Conservation (phyloP, 2,888 invertebrate species). For the Drosophila testacea region DNA sequence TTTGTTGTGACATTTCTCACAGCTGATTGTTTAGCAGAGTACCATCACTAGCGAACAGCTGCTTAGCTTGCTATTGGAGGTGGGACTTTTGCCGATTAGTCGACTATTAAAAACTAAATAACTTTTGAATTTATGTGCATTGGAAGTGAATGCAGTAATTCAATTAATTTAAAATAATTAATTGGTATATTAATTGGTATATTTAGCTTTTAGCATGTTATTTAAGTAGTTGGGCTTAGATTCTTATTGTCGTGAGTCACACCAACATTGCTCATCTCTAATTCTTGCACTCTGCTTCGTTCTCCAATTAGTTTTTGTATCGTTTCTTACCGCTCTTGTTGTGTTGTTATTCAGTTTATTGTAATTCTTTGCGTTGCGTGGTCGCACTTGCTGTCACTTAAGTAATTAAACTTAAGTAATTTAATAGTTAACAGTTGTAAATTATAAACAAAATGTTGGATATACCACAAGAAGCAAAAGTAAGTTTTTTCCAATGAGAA, state of each 20-base stretch:
- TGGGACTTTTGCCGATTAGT: constrained; percentile 11
- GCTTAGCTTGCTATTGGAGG: constrained; percentile 21
- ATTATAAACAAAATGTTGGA: constrained; percentile 76
- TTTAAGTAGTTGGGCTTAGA: not conserved
- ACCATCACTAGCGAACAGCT: constrained; percentile 54
- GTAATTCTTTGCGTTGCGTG: constrained; percentile 43
- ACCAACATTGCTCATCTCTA: constrained; percentile 32
- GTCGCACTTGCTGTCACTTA: constrained; percentile 15
- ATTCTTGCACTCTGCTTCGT: constrained; percentile 17
- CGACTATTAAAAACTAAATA: not conserved
- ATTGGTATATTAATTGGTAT: not conserved
- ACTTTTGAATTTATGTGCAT: not conserved
- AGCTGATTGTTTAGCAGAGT: constrained; percentile 42
- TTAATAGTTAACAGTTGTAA: constrained; percentile 5
- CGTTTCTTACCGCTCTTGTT: constrained; percentile 56
- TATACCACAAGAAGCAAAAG: constrained; percentile 83
- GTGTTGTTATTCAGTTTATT: constrained; percentile 47
- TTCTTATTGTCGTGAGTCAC: constrained; percentile 20
- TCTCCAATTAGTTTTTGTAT: constrained; percentile 60
- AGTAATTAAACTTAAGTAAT: constrained; percentile 5
- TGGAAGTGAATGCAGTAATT: not conserved
- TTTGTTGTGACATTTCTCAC: constrained; percentile 60
- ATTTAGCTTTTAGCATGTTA: not conserved
- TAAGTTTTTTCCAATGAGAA: constrained; percentile 52
- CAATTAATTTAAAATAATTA: no score